Conservation (phyloP, 1,140 invertebrate species). For the Drosophila auraria region DNA sequence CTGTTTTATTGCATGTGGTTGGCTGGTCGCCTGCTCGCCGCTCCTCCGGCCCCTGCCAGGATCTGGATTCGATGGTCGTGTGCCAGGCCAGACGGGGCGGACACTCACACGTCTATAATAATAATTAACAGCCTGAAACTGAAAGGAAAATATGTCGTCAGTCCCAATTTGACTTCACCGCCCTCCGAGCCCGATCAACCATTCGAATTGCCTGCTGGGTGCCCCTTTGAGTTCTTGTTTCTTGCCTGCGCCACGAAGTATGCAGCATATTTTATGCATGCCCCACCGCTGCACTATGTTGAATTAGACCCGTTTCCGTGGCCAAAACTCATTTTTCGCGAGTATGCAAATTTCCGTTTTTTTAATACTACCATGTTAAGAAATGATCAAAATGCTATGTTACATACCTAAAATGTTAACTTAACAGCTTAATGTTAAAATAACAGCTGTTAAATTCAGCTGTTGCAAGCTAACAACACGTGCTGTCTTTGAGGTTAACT, state of each 20-base stretch:
- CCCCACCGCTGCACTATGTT: too few species aligned
- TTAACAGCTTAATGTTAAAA: too few species aligned
- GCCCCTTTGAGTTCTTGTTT: slow-evolving; percentile 17
- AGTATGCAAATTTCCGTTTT: too few species aligned
- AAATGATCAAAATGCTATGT: too few species aligned
- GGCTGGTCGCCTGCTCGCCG: slow-evolving; percentile 22
- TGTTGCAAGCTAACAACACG: too few species aligned
- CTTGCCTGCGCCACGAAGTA: slow-evolving; percentile 51
- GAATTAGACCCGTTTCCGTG: too few species aligned
- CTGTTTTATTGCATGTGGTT: slow-evolving; percentile 82
- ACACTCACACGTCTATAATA: slow-evolving; percentile 82
- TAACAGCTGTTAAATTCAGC: too few species aligned
- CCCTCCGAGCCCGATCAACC: not conserved
- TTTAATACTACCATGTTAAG: too few species aligned
- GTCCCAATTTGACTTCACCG: slow-evolving; percentile 16
- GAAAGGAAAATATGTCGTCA: slow-evolving; percentile 64
- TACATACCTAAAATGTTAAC: too few species aligned
- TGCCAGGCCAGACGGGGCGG: slow-evolving; percentile 54
- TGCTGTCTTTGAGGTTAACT: too few species aligned
- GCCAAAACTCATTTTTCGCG: too few species aligned
- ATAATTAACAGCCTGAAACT: slow-evolving; percentile 82
- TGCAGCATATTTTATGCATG: slow-evolving; percentile 81
- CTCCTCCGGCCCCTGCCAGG: not conserved
- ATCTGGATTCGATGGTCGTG: slow-evolving; percentile 40
- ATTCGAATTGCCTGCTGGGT: not conserved